These are phyloP conservation scores for Miichthys miiuy DNA, from an alignment of 2,797 vertebrate genomes.

Conservation along the genomic window DNA sequence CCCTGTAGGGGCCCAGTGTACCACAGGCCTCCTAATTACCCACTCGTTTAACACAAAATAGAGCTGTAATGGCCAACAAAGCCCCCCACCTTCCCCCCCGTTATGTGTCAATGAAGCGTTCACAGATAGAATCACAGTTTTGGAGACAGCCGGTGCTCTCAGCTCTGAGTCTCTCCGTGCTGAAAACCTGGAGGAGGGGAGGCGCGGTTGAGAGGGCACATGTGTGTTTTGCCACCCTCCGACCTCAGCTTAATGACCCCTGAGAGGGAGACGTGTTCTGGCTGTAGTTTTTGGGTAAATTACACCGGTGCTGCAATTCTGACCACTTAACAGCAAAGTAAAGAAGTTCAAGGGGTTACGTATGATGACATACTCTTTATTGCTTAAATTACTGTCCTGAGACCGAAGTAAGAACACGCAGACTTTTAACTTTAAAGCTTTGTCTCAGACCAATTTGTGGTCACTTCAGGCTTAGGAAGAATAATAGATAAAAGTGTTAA, in stretches of 20 bases:
- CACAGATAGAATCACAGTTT: constrained; percentile 78
- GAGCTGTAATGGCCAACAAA: constrained; percentile 82
- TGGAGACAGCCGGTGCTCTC: constrained; percentile 66
- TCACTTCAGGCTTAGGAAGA: constrained; percentile 5
- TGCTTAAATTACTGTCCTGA: constrained; percentile 68
- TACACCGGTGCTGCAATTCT: constrained; percentile 71
- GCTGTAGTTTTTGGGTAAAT: constrained; percentile 72
- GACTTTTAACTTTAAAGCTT: constrained; percentile 22
- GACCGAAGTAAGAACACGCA: constrained; percentile 42
- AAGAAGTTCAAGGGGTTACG: constrained; percentile 74
- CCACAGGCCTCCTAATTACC: constrained; percentile 83
- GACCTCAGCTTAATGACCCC: constrained; percentile 79
- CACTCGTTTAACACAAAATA: constrained; percentile 85
- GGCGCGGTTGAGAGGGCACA: constrained; percentile 68
- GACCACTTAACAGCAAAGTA: constrained; percentile 76
- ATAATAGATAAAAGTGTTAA: constrained; percentile 27
- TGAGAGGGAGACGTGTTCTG: constrained; percentile 77
- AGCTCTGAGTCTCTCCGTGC: constrained; percentile 40
- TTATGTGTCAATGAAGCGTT: constrained; percentile 82
- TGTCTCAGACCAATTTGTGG: constrained; percentile 10
- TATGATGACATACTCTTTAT: constrained; percentile 71
- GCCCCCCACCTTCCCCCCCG: constrained; percentile 56
- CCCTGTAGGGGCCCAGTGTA: constrained; percentile 53
- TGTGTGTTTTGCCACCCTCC: constrained; percentile 83
- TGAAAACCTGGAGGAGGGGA: constrained; percentile 48